Conservation (phyloP, 2,888 invertebrate genomes). For the Caenorhabditis macrosperma region DNA sequence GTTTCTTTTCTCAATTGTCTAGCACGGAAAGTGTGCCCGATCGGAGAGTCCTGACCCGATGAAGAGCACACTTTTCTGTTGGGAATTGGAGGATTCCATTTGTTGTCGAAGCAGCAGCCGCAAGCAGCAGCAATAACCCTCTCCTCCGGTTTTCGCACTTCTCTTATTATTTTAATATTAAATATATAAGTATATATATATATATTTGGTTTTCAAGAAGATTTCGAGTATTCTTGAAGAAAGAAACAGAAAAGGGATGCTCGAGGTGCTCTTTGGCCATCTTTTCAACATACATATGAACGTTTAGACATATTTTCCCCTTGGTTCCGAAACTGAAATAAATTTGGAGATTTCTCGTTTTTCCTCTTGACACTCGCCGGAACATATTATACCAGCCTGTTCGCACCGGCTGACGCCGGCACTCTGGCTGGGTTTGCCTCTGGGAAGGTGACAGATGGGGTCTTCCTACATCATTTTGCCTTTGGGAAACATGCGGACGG, state of each 20-base stretch:
- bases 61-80: background rate
- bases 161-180: conserved; percentile 30
- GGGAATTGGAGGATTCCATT: background rate
- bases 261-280: background rate
- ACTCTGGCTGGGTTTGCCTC: too few species aligned
- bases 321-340: conserved; percentile 6
- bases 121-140: background rate
- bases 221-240: background rate
- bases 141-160: background rate
- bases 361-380: too few species aligned
- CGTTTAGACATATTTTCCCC: conserved; percentile 13
- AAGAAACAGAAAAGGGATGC: background rate
- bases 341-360: conserved; percentile 10
- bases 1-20: conserved; percentile 12
- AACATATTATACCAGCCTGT: too few species aligned
- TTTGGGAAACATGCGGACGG: too few species aligned
- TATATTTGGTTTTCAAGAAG: conserved; percentile 28
- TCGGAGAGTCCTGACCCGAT: background rate
- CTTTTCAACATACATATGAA: conserved; percentile 12
- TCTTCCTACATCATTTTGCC: too few species aligned
- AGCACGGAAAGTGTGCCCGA: background rate
- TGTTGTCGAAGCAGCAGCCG: background rate
- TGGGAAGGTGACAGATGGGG: too few species aligned
- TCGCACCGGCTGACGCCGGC: too few species aligned
- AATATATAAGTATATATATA: too few species aligned